Percentiles rank a stretch among this genome's conserved stretches.
Evolutionary conservation across 2,888 invertebrate species (phyloP).

Genomic region (Caenorhabditis sp.): DNA sequence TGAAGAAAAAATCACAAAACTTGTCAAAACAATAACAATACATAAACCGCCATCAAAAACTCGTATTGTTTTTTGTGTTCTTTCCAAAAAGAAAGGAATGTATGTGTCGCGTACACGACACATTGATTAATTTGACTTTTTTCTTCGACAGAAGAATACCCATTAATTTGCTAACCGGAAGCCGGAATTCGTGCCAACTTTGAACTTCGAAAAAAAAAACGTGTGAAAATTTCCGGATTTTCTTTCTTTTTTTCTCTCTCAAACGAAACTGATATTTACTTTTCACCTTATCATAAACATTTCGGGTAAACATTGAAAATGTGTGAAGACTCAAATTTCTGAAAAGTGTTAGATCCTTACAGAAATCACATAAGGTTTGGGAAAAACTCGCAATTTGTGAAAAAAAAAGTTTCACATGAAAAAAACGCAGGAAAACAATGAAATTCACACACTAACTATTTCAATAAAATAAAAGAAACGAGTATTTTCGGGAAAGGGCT

Average conservation of each 20-base stretch:
- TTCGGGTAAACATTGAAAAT: background rate
- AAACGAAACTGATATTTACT: background rate
- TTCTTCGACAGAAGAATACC: background rate
- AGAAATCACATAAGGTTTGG: too few relatives aligned
- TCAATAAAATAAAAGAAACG: background rate
- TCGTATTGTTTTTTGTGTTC: background rate
- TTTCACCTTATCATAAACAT: background rate
- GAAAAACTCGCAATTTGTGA: background rate
- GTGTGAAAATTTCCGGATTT: background rate
- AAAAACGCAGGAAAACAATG: too few relatives aligned
- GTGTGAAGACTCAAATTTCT: too few relatives aligned
- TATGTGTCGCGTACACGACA: background rate
- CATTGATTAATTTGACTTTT: background rate
- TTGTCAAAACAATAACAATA: background rate
- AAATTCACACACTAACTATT: too few relatives aligned
- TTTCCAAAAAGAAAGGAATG: background rate
- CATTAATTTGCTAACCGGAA: background rate
- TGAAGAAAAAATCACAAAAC: background rate
- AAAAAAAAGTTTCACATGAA: background rate
- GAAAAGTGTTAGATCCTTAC: too few relatives aligned
- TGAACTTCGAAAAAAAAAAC: background rate
- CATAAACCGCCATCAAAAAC: background rate
- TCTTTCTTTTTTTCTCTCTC: background rate
- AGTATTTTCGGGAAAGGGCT: background rate
- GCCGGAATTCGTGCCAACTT: background rate